Percentiles rank a stretch among this genome's conserved stretches.
These are phyloP conservation scores for Clarias platycephalus DNA, from an alignment of 2,797 vertebrate species.

Conservation along the genomic window DNA sequence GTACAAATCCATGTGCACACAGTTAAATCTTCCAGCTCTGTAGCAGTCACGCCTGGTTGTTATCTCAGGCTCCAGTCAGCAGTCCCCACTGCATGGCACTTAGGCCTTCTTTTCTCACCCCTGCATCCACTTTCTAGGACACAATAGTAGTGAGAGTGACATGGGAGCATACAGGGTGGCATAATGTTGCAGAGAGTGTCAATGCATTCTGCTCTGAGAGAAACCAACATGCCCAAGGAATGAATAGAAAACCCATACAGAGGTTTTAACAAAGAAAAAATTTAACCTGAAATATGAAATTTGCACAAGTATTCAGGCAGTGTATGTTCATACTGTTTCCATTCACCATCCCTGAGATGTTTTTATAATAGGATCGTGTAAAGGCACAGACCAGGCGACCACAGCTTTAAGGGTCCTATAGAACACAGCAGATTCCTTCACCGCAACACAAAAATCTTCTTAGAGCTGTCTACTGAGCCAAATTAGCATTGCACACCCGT, in stretches of 20 bases:
- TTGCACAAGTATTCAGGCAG: background rate
- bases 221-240: conserved; percentile 27
- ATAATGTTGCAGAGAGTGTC: conserved; percentile 12
- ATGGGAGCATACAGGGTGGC: conserved; percentile 18
- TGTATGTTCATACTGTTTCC: background rate
- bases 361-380: background rate
- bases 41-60: conserved; percentile 29
- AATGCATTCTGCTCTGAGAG: conserved; percentile 27
- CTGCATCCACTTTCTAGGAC: conserved; percentile 42
- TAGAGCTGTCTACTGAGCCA: background rate
- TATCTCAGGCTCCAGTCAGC: conserved; percentile 35
- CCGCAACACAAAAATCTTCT: background rate
- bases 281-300: background rate
- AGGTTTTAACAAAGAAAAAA: background rate
- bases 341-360: background rate
- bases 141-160: conserved; percentile 32
- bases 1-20: conserved; percentile 20
- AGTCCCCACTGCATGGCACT: background rate
- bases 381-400: background rate
- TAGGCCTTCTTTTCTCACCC: conserved; percentile 34
- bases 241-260: background rate
- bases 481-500: background rate
- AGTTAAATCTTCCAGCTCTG: conserved; percentile 12
- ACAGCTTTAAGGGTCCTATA: background rate
- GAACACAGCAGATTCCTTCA: background rate